Conservation (phyloP, 2,113 vertebrate genomes). For the Equus quagga region DNA sequence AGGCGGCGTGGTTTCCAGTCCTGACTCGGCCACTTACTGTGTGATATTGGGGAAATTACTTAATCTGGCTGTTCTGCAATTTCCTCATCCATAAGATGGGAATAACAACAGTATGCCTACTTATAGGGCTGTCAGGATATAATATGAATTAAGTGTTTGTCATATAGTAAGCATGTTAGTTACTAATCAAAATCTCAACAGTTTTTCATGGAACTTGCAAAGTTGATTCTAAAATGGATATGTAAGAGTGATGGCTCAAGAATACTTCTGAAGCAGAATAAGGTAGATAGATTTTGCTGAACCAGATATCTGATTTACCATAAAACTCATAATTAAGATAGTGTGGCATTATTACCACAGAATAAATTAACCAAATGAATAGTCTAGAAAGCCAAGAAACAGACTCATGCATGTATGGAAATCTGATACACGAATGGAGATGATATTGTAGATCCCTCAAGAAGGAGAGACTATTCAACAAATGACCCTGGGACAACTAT, state of each 20-base stretch:
- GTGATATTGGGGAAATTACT: not conserved
- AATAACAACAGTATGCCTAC: not conserved
- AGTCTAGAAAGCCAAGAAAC: not conserved
- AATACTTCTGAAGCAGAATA: not conserved
- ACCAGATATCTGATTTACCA: not conserved
- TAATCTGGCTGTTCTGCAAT: not conserved
- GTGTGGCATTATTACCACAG: not conserved
- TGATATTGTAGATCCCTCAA: not conserved
- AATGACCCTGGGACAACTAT: not conserved
- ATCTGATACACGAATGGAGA: not conserved
- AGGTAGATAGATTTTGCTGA: not conserved
- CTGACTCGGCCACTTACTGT: not conserved
- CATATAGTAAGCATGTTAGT: not conserved
- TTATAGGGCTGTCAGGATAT: not conserved
- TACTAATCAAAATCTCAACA: not conserved
- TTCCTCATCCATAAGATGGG: not conserved
- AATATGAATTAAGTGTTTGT: not conserved
- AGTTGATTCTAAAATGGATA: slow-evolving; percentile 21
- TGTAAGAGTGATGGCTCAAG: not conserved
- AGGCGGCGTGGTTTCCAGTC: not conserved
- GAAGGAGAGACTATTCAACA: not conserved
- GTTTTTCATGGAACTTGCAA: not conserved
- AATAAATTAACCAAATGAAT: not conserved
- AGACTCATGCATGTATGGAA: not conserved
- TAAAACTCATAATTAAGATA: not conserved